These are phyloP conservation scores for Pristionchus japonicus DNA, from an alignment of 2,888 invertebrate genomes.

Conservation along the genomic window DNA sequence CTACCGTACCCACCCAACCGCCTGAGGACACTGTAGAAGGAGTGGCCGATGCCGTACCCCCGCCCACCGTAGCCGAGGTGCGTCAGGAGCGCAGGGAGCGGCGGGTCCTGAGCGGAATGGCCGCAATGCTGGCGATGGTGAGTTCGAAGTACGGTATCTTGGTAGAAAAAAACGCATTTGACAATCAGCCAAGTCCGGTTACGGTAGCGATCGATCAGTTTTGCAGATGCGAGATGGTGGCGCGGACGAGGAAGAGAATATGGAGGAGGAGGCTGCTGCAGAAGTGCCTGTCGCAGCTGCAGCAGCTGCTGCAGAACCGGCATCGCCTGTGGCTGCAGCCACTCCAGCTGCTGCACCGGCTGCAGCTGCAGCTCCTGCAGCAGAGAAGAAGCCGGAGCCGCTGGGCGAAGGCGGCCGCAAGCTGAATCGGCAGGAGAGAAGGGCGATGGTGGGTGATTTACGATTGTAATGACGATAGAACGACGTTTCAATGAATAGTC, in stretches of 20 bases:
- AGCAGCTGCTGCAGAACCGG: too few species aligned
- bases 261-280: not conserved
- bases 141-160: not conserved
- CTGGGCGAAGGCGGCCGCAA: not conserved
- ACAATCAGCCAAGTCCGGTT: too few species aligned
- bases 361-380: not conserved
- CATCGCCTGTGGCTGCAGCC: not conserved
- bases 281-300: not conserved
- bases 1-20: not conserved
- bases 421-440: slow-evolving; percentile 46
- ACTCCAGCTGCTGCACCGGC: not conserved
- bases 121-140: slow-evolving; percentile 44
- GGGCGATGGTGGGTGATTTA: slow-evolving; percentile 45
- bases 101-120: slow-evolving; percentile 37
- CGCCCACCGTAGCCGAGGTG: slow-evolving; percentile 32
- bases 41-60: not conserved
- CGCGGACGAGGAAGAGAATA: not conserved
- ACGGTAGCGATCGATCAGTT: not conserved
- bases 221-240: slow-evolving; percentile 4
- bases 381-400: not conserved
- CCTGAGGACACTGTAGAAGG: not conserved
- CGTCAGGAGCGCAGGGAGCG: slow-evolving; percentile 3
- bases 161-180: not conserved
- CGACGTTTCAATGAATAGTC: not conserved
- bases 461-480: not conserved